Evolutionary conservation across 2,113 vertebrate species (phyloP).

Genomic region (Telmatochromis brachygnathus): DNA sequence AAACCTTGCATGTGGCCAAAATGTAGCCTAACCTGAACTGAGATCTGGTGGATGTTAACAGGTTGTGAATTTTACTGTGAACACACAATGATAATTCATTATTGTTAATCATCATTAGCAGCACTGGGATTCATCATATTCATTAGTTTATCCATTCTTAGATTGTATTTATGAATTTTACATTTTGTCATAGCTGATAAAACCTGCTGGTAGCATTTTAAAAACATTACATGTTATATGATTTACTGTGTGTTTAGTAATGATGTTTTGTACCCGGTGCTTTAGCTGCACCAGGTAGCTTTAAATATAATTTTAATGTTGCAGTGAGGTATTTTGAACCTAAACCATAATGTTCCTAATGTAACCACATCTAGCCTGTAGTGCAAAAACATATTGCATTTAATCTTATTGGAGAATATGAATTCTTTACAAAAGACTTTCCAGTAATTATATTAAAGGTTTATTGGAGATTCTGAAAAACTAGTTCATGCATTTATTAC

Average conservation of each 20-base stretch:
- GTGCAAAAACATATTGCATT: background rate
- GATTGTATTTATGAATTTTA: background rate
- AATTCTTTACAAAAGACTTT: background rate
- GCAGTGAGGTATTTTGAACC: background rate
- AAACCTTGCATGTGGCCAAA: background rate
- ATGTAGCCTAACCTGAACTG: background rate
- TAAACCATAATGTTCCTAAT: background rate
- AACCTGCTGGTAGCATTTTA: background rate
- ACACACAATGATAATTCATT: background rate
- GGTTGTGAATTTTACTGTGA: background rate
- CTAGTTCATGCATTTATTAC: too few relatives aligned
- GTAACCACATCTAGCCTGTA: background rate
- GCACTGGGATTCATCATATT: background rate
- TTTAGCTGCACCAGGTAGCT: background rate
- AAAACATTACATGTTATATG: background rate
- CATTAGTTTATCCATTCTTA: background rate
- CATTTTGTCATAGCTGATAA: background rate
- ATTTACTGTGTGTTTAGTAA: rapidly evolving
- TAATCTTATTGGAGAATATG: background rate
- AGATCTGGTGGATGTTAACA: background rate
- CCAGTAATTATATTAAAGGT: background rate
- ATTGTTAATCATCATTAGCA: background rate
- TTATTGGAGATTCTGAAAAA: too few relatives aligned
- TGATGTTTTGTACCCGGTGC: rapidly evolving
- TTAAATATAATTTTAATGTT: background rate